Evolutionary conservation across 1,140 invertebrate species (phyloP).

Genomic region (Ericerus pela): DNA sequence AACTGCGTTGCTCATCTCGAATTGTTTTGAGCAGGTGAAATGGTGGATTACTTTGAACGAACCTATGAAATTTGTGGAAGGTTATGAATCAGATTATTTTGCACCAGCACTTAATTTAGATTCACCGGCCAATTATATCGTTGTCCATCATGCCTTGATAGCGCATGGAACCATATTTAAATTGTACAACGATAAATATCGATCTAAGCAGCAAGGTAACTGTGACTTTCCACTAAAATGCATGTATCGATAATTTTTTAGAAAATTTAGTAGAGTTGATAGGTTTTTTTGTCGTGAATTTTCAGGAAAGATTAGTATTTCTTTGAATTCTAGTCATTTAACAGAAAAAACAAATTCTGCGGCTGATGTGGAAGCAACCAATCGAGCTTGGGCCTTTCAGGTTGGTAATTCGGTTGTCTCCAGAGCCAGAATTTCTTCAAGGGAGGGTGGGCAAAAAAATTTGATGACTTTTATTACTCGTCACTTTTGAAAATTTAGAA

Average conservation of each 20-base stretch:
- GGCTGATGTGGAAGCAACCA: slow-evolving; percentile 33
- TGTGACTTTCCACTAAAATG: neutral
- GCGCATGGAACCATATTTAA: slow-evolving; percentile 47
- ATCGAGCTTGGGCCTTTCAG: slow-evolving; percentile 33
- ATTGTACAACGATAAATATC: slow-evolving; percentile 47
- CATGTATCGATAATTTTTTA: neutral
- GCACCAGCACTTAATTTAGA: slow-evolving; percentile 34
- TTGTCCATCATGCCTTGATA: slow-evolving; percentile 43
- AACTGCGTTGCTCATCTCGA: too few species aligned
- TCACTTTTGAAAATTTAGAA: too few species aligned
- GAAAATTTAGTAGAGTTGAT: neutral
- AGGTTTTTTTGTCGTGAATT: too few species aligned
- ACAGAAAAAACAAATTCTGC: slow-evolving; percentile 31
- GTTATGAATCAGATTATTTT: slow-evolving; percentile 36
- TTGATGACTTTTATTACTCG: too few species aligned
- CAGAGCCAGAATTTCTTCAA: too few species aligned
- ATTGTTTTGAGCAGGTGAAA: too few species aligned
- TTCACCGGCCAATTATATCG: slow-evolving; percentile 39
- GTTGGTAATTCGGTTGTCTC: slow-evolving; percentile 18
- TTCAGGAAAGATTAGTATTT: slow-evolving; percentile 36
- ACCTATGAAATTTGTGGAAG: slow-evolving; percentile 46
- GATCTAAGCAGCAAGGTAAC: slow-evolving; percentile 38
- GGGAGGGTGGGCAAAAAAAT: too few species aligned
- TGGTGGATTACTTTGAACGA: slow-evolving; percentile 59
- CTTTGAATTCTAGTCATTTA: slow-evolving; percentile 33